Evolutionary conservation across 2,888 invertebrate genomes (phyloP), one percentile per base, ranked within the genome.

Genomic region (Luperina testacea): DNA sequence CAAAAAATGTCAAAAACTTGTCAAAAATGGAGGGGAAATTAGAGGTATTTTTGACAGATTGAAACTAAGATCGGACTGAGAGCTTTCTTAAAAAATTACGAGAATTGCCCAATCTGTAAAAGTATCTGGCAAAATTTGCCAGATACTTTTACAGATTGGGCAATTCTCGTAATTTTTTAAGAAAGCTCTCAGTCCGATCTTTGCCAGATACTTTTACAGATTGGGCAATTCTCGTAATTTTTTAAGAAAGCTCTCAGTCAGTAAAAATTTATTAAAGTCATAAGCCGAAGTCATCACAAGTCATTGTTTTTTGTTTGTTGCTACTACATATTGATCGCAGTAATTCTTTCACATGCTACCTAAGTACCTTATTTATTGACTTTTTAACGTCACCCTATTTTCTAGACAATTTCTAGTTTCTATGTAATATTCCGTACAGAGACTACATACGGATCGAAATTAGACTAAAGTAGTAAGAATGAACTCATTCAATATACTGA

Each of bases 71-170:
- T 20, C 53, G 20, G 20, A 53, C 53, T 53, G 20, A 8, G 53
- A 20, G 20, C 9, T 24, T 57, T 57, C 24, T 57, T 57, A n/a
- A 57, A 57, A 53, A 20, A 53, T 0, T 57, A 9, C 11, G 24
- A 57, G 11, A n/a, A 11, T 57, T 57, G 9, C 57, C 57, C 11
- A n/a, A 11, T 57, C 57, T n/a, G 24, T 24, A 24, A 57, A 57
- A 57, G 2, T n/a, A 76, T 42, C 8, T 59, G 20, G 27, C 15
- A 59, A 77, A 63, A n/a, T 63, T 77, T 59, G 15, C 27, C 20
- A 59, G 8, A 42, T 76, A n/a, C 2, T 57, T 57, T 57, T 24
- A 24, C 24, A n/a, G 57, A 57, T 11, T n/a, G 11, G 57, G 57
- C 9, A 57, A 57, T 11, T n/a, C 11, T 57, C 24, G 11, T 9